phyloP scores from a whole-genome alignment of 1,140 invertebrate species.

The Polyergus mexicanus region DNA sequence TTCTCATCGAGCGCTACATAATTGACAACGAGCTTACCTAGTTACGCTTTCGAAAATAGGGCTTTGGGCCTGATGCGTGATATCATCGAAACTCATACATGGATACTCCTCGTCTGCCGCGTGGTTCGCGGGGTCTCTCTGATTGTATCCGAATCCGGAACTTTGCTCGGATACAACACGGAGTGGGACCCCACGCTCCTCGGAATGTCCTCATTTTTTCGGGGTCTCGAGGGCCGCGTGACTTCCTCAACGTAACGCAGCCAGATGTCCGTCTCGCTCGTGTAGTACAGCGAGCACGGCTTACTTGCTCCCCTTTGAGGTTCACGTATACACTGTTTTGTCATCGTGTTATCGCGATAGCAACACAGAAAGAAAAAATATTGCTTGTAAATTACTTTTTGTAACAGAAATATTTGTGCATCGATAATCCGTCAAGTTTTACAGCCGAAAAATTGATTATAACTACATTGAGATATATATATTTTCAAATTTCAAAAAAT shows the following conservation, averaged over 20 bases:
- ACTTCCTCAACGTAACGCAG: constrained; percentile 75
- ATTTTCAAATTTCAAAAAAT: background rate
- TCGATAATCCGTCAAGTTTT: background rate
- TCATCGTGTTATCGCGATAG: background rate
- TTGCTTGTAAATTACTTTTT: background rate
- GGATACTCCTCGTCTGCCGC: background rate
- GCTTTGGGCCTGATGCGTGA: background rate
- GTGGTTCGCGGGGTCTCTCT: background rate
- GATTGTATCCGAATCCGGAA: constrained; percentile 66
- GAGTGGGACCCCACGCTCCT: constrained; percentile 43
- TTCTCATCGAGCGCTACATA: constrained; percentile 46
- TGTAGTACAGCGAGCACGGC: constrained; percentile 49
- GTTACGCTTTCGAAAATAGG: constrained; percentile 67
- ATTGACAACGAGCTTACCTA: constrained; percentile 63
- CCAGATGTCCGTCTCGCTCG: constrained; percentile 32
- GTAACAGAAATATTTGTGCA: constrained; percentile 10
- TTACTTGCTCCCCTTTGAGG: constrained; percentile 67
- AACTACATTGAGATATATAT: background rate
- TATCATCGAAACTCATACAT: constrained; percentile 42
- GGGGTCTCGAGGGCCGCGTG: constrained; percentile 76
- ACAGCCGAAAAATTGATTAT: background rate
- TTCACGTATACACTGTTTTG: constrained; percentile 55
- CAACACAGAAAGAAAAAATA: background rate
- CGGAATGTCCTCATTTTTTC: constrained; percentile 82
- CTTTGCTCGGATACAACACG: constrained; percentile 51